Evolutionary conservation across 2,113 vertebrate species (phyloP), one percentile per base, ranked within the genome.

Genomic region (Butorides virescens): DNA sequence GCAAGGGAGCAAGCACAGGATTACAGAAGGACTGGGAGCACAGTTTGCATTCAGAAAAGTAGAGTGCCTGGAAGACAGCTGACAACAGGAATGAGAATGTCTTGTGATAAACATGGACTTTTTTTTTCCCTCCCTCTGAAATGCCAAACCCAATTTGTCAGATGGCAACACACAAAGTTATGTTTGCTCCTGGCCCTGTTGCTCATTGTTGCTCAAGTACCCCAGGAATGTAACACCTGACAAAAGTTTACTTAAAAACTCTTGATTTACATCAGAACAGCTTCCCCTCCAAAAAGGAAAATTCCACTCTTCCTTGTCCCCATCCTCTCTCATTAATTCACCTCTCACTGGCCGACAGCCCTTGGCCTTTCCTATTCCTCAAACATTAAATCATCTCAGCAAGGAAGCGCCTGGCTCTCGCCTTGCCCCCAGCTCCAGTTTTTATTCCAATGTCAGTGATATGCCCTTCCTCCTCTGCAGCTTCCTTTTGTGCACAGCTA

Each of bases 271-370:
- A 92, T 72, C 77, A 82, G 47, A 92, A 87, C 37, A 42, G 42
- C 55, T 90, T 92, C 62, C 70, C 21, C 42, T 89, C 91, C 77
- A 92, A 39, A 92, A 70, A 79, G 67, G 71, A 95, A 95, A 96
- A 91, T 74, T 91, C 79, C 65, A 85, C 39, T 89, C 61, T 67
- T 91, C 56, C 62, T 30, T 72, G 44, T 73, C 63, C 20, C 22
- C 12, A n/a, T 76, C 62, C 26, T 66, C 15, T 56, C 50, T 87
- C 68, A 75, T 36, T 53, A 84, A 81, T 61, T 93, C 34, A 65
- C 36, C 18, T 73, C 89, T 86, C 20, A 0, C 5, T 66, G 37
- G 62, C 42, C 78, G 83, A 70, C 29, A 93, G 71, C 59, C 58
- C 77, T 88, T 55, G 67, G 66, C 50, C 77, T 34, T 94, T 85